Base-by-base conservation (phyloP, 2,113 vertebrate species). In the Sylvilagus bachmani region DNA sequence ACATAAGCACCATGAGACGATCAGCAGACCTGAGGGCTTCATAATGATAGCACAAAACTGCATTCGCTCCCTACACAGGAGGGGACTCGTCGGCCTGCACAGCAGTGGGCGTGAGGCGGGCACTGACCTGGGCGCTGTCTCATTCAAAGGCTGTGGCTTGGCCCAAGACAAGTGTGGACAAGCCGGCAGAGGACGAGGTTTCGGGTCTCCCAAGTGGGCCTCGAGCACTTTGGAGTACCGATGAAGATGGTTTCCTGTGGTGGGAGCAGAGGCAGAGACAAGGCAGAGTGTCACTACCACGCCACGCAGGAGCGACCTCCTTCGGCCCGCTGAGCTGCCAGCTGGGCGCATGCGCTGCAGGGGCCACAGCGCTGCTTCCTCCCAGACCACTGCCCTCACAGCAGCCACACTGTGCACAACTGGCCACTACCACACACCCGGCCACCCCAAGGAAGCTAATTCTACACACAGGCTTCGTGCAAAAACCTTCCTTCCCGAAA, bases 131-230 rank as follows among this genome's bases (percentile, higher is more conserved):
- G 99, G 99, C 1, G 99, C 99, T 0, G 99, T 99, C 98, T 99
- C 99, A 19, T 99, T 99, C 77, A 99, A 97, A n/a, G 99, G 99
- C 98, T 99, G 99, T 4, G 99, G 99, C 97, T 99, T 99, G 38
- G 99, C 99, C 99, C 99, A 99, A 10, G 99, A 99, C 83, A 99
- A 98, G 90, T 99, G 99, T 81, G 99, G 99, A 97, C 99, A 99
- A 74, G 99, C 99, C 1, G 99, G 99, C 29, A 99, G 98, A 27
- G 99, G 99, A 11, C 99, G 99, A 14, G 99, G 99, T 96, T 99
- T 99, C 0, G 99, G 99, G 92, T 99, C 99, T 75, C 99, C 99
- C 90, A 99, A 97, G 80, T 99, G 99, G 94, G 99, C 98, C 97
- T 99, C 99, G 0, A 99, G 98, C 93, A 99, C 99, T 97, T 99